A percentile compares a stretch with the other conserved stretches of the same genome.
These are phyloP conservation scores for Capitella teleta DNA, from an alignment of 1,140 invertebrate species.

Conservation along the genomic window DNA sequence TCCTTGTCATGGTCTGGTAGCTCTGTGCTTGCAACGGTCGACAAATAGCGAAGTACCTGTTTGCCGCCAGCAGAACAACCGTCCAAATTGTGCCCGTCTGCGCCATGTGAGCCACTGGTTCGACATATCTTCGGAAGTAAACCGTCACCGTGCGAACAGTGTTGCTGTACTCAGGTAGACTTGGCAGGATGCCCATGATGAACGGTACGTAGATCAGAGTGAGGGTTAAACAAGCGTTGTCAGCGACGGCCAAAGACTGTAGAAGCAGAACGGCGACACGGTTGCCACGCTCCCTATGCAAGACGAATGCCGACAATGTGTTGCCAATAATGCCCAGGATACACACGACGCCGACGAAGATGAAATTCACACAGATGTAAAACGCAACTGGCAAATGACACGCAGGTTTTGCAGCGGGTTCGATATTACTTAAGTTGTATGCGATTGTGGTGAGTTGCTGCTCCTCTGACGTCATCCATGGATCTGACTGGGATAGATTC, in stretches of 20 bases:
- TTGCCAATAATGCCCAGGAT: no score
- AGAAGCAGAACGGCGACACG: conserved; percentile 12
- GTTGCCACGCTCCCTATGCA: no score
- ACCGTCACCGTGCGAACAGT: not conserved
- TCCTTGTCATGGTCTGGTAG: conserved; percentile 5
- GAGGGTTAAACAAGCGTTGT: conserved; percentile 7
- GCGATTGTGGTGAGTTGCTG: no score
- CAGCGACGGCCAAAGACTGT: conserved; percentile 11
- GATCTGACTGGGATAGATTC: no score
- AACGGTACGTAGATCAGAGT: conserved; percentile 6
- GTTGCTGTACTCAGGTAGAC: not conserved
- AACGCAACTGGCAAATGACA: no score
- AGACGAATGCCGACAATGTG: no score
- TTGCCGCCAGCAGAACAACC: conserved; percentile 11
- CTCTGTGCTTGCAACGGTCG: conserved; percentile 8
- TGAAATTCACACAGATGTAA: no score
- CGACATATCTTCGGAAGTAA: conserved; percentile 9
- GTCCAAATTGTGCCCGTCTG: conserved; percentile 10
- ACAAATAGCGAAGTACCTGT: conserved; percentile 11
- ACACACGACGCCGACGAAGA: no score
- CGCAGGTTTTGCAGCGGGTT: no score
- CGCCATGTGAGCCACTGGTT: conserved; percentile 8
- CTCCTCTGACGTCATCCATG: no score
- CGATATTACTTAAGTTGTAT: no score
- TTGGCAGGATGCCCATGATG: not conserved